A percentile compares a stretch with the other conserved stretches of the same genome.
Conservation (phyloP, 2,113 vertebrate genomes). For the Thamnophis sirtalis region DNA sequence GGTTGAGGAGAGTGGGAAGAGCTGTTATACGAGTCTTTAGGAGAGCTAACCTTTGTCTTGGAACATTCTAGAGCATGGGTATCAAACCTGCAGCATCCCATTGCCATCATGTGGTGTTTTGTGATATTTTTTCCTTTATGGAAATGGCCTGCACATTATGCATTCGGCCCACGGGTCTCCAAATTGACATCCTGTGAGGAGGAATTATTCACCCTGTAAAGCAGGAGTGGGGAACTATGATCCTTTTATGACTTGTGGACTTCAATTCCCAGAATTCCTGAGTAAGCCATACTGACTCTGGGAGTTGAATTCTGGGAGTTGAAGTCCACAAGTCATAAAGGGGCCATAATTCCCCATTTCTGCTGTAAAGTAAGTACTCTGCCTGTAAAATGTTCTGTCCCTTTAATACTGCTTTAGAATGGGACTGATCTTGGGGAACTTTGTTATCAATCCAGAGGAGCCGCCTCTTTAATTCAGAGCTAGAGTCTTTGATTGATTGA, state of each 20-base stretch:
- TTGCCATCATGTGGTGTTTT: no score
- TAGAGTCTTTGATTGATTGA: neutral
- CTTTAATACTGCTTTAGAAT: neutral
- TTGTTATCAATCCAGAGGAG: neutral
- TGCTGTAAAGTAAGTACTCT: neutral
- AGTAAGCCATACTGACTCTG: no score
- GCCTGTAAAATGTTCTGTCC: neutral
- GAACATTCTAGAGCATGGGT: neutral
- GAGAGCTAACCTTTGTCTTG: neutral
- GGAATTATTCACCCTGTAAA: neutral
- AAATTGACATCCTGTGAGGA: no score
- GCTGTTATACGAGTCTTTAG: neutral
- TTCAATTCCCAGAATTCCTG: no score
- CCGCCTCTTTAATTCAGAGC: neutral
- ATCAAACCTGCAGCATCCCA: no score
- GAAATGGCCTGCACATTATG: no score
- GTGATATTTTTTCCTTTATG: rapidly evolving
- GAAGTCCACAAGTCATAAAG: no score
- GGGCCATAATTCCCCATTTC: no score
- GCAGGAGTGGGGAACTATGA: neutral
- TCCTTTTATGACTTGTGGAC: no score
- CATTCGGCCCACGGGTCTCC: rapidly evolving
- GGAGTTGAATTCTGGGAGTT: no score
- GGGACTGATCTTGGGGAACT: neutral
- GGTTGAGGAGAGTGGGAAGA: neutral